Evolutionary conservation across 2,888 invertebrate species (phyloP).

Genomic region (Orchesella flavescens): DNA sequence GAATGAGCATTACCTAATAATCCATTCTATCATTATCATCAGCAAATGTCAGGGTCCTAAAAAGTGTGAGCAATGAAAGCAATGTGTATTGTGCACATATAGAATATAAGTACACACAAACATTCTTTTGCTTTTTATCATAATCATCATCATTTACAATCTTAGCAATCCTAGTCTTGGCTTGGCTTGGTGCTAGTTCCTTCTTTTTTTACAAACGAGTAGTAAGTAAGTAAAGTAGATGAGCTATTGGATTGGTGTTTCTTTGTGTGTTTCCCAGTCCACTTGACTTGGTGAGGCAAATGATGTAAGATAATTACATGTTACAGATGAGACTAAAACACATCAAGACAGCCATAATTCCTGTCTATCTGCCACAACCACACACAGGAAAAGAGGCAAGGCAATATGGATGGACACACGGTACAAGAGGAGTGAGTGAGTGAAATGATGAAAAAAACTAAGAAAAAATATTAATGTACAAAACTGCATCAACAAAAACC

Average conservation of each 20-base stretch:
- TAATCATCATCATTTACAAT: constrained; percentile 35
- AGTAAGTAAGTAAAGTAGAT: too few species aligned
- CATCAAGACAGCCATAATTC: constrained; percentile 68
- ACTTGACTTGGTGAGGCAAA: constrained; percentile 58
- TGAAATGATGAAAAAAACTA: constrained; percentile 1
- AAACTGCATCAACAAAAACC: background rate
- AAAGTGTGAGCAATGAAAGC: constrained; percentile 25
- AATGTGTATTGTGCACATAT: background rate
- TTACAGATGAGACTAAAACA: constrained; percentile 68
- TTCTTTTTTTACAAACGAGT: constrained; percentile 38
- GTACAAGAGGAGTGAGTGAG: background rate
- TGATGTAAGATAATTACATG: constrained; percentile 69
- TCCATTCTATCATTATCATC: constrained; percentile 46
- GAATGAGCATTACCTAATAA: constrained; percentile 43
- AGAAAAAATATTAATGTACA: background rate
- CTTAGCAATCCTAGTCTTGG: background rate
- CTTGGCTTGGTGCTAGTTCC: background rate
- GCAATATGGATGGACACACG: too few species aligned
- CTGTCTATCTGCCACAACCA: constrained; percentile 50
- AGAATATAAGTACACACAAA: background rate
- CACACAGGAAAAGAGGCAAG: constrained; percentile 47
- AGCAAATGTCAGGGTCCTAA: background rate
- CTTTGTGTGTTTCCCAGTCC: constrained; percentile 28
- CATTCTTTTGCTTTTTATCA: constrained; percentile 11
- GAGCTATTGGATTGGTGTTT: background rate